These are phyloP conservation scores for Heliconius erato DNA, from an alignment of 2,888 invertebrate species.

Conservation along the genomic window DNA sequence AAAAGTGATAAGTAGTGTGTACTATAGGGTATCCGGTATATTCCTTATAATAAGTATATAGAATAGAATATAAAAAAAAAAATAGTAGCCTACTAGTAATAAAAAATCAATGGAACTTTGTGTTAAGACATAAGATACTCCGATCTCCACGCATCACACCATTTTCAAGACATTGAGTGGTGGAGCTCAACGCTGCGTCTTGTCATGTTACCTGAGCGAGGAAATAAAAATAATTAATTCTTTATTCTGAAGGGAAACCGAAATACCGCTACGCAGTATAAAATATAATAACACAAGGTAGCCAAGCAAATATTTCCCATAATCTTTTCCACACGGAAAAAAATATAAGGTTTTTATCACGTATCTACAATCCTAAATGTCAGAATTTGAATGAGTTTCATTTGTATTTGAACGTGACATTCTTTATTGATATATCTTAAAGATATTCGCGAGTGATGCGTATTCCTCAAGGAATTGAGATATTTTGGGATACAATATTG, in stretches of 20 bases:
- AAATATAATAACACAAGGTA: background rate
- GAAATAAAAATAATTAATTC: background rate
- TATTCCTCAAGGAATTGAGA: constrained; percentile 48
- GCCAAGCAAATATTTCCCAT: background rate
- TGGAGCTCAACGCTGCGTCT: background rate
- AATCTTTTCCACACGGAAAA: background rate
- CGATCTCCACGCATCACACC: background rate
- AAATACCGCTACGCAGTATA: too few species aligned
- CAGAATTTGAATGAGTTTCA: constrained; percentile 11
- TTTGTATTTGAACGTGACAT: constrained; percentile 44
- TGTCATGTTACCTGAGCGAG: background rate
- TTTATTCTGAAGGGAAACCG: too few species aligned
- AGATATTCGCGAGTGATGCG: constrained; percentile 44
- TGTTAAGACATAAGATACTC: background rate
- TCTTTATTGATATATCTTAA: constrained; percentile 45
- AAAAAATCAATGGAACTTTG: background rate
- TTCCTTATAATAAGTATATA: too few species aligned
- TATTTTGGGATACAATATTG: constrained; percentile 34
- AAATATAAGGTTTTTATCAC: constrained; percentile 3
- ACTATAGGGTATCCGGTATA: too few species aligned
- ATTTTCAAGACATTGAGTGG: background rate
- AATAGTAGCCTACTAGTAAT: too few species aligned
- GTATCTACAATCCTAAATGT: constrained; percentile 30
- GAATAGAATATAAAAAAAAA: too few species aligned
- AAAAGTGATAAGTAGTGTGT: too few species aligned